phyloP scores from a whole-genome alignment of 1,140 invertebrate genomes.

The Drosophila persimilis region DNA sequence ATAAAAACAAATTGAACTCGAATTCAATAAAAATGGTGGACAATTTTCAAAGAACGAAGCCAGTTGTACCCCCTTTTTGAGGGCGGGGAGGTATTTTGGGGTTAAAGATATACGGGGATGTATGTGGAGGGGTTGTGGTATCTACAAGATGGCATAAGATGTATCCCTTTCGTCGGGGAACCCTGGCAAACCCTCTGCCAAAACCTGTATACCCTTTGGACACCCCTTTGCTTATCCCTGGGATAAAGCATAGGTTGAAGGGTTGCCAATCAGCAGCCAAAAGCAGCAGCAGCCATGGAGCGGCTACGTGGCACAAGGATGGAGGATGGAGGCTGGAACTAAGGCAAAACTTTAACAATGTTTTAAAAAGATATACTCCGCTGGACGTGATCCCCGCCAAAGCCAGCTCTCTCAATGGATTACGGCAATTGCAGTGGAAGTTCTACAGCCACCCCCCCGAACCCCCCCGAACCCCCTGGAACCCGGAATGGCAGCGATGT shows the following conservation, averaged over 20 bases:
- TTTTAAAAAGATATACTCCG: slow-evolving; percentile 79
- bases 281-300: neutral
- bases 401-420: slow-evolving; percentile 63
- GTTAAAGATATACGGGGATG: too few species aligned
- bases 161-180: too few species aligned
- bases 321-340: slow-evolving; percentile 11
- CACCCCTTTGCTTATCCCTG: neutral
- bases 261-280: slow-evolving; percentile 56
- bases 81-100: too few species aligned
- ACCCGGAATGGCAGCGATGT: slow-evolving; percentile 2
- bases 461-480: too few species aligned
- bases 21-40: slow-evolving; percentile 77
- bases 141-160: neutral
- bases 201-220: slow-evolving; percentile 23
- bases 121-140: neutral
- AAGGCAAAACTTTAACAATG: slow-evolving; percentile 76
- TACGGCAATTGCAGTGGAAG: slow-evolving; percentile 75
- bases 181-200: neutral
- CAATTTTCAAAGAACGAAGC: slow-evolving; percentile 1
- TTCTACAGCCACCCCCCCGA: slow-evolving; percentile 8
- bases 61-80: too few species aligned
- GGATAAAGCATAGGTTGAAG: slow-evolving; percentile 22
- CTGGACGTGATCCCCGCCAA: slow-evolving; percentile 69
- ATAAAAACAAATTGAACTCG: slow-evolving; percentile 82
- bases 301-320: neutral